phyloP scores from a whole-genome alignment of 1,140 invertebrate species.

The Bicyclus anynana region DNA sequence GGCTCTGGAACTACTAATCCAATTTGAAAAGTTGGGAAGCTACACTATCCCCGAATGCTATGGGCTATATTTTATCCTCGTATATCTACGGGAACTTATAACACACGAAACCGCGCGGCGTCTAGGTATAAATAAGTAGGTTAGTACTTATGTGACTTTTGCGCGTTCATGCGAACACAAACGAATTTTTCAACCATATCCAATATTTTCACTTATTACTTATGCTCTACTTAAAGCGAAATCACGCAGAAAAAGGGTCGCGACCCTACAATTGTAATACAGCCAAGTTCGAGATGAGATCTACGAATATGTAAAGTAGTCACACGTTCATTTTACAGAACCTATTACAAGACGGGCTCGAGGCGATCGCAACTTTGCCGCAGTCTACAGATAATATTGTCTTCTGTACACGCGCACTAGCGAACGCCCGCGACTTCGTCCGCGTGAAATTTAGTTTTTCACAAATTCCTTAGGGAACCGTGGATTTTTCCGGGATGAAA shows the following conservation, averaged over 20 bases:
- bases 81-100: no score
- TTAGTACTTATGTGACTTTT: neutral
- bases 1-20: no score
- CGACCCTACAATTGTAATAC: slow-evolving; percentile 18
- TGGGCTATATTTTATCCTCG: no score
- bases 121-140: no score
- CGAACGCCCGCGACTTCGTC: no score
- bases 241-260: slow-evolving; percentile 19
- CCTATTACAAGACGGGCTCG: slow-evolving; percentile 9
- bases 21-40: no score
- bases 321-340: slow-evolving; percentile 11
- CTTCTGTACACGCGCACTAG: neutral
- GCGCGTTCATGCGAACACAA: neutral
- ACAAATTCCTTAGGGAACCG: no score
- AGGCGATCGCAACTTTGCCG: slow-evolving; percentile 6
- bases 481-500: no score
- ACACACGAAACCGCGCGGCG: no score
- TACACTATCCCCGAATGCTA: no score
- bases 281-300: slow-evolving; percentile 19
- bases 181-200: slow-evolving; percentile 4
- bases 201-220: slow-evolving; percentile 20
- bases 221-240: slow-evolving; percentile 21
- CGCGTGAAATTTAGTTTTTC: no score
- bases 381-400: neutral
- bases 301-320: slow-evolving; percentile 23